Conservation (phyloP, 2,113 vertebrate genomes). For the Tenrec ecaudatus region DNA sequence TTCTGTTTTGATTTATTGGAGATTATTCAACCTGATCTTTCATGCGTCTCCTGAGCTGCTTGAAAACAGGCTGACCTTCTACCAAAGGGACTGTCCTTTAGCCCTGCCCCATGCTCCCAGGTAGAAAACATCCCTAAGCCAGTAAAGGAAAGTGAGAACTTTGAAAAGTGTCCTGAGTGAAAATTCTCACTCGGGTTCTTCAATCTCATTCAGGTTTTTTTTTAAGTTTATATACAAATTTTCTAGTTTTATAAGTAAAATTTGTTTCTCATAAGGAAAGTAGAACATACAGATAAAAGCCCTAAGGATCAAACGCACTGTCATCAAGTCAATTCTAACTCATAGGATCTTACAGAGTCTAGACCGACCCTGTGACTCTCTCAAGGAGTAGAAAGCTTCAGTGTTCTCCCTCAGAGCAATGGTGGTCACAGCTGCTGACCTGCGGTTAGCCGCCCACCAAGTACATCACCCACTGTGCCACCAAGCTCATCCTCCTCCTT, state of each 20-base stretch:
- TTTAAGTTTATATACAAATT: too few relatives aligned
- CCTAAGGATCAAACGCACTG: too few relatives aligned
- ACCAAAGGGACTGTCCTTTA: neutral
- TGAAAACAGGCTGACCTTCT: neutral
- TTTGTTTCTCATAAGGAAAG: neutral
- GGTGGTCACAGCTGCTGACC: too few relatives aligned
- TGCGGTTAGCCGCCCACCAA: too few relatives aligned
- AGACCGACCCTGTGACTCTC: too few relatives aligned
- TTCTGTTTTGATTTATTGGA: slow-evolving; percentile 8
- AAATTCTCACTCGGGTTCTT: slow-evolving; percentile 36
- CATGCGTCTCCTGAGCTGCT: neutral
- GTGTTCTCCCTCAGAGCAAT: too few relatives aligned
- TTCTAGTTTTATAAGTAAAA: slow-evolving; percentile 33
- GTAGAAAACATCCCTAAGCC: neutral
- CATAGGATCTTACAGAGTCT: too few relatives aligned
- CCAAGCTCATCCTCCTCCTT: too few relatives aligned
- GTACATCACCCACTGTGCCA: too few relatives aligned
- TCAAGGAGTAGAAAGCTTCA: too few relatives aligned
- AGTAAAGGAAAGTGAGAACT: neutral
- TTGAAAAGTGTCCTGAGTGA: neutral
- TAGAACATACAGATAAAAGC: slow-evolving; percentile 3
- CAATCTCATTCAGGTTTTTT: slow-evolving; percentile 24
- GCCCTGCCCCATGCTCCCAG: neutral
- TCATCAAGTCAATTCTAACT: too few relatives aligned
- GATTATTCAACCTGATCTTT: neutral